Base-by-base conservation (phyloP, 2,113 vertebrate genomes). In the Megatriorchis doriae region DNA sequence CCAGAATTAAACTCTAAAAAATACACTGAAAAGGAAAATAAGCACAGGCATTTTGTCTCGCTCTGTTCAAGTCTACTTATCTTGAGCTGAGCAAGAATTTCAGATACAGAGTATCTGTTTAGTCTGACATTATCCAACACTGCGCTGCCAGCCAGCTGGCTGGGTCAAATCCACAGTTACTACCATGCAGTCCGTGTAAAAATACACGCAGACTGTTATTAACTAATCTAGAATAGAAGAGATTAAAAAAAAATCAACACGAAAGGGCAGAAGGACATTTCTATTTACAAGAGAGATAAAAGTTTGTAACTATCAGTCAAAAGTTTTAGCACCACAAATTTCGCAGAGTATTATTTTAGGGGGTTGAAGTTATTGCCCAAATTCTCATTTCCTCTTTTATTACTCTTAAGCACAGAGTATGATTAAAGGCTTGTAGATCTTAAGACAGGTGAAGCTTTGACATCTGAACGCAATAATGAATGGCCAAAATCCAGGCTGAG, bases 281-380 rank as follows among this genome's bases (percentile, higher is more conserved):
- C 27, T 67, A 67, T 86, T 81, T 95, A 93, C 62, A 92, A 56
- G 14, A 27, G 45, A 91, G 48, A 87, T 53, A 93, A 61, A 84
- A 89, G 55, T 55, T 85, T 79, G 13, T 85, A 86, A 94, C 81
- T 75, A 80, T 65, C 62, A 72, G n/a, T 75, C 91, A 94, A 75
- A 91, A 93, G 77, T 79, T 94, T 94, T 93, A 95, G 94, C 94
- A 97, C 86, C 86, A 62, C 58, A 84, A 52, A 94, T 89, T 88
- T 42, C 86, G 65, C 80, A 56, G 78, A 71, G 10, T 77, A 74
- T 71, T 93, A 56, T 84, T 84, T 92, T 52, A 42, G 48, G 34
- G 58, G 58, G 62, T 6, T 80, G 59, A 91, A 91, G 26, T 91
- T 94, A 93, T 53, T 94, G 84, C 81, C 86, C 70, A 77, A 73